Evolutionary conservation across 1,140 invertebrate genomes (phyloP).

Genomic region (Oedothorax gibbosus): DNA sequence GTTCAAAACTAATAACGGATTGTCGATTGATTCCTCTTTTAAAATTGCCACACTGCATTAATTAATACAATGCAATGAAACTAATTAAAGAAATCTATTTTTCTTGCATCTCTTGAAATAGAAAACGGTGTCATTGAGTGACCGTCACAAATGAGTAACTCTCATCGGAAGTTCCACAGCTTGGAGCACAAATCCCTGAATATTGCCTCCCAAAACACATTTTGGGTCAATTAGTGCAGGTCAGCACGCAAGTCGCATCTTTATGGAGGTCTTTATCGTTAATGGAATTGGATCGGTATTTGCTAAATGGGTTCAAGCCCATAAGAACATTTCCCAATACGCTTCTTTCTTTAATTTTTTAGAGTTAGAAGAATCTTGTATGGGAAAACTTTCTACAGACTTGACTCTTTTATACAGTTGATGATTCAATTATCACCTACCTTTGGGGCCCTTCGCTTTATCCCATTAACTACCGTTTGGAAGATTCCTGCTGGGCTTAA

Average conservation of each 20-base stretch:
- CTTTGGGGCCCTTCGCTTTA: background rate
- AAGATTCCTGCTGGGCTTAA: conserved; percentile 11
- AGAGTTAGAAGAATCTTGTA: too few species aligned
- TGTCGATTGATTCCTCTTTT: too few species aligned
- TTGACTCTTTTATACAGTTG: background rate
- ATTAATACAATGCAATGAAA: too few species aligned
- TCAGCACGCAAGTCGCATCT: conserved; percentile 9
- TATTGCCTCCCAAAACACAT: conserved; percentile 1
- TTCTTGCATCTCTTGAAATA: too few species aligned
- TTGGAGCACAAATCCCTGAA: background rate
- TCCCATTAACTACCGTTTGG: conserved; percentile 21
- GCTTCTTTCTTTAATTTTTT: too few species aligned
- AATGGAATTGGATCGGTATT: too few species aligned
- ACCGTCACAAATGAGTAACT: background rate
- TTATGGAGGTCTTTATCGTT: background rate
- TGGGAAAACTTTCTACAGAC: too few species aligned
- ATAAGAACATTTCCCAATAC: too few species aligned
- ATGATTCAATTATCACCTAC: conserved; percentile 9
- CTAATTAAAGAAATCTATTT: too few species aligned
- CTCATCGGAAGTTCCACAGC: background rate
- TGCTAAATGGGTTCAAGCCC: too few species aligned
- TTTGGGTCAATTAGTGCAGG: conserved; percentile 9
- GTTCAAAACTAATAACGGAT: too few species aligned
- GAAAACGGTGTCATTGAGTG: background rate
- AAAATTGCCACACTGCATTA: too few species aligned